Conservation (phyloP, 2,113 vertebrate genomes). For the Campylomormyrus numenius region DNA sequence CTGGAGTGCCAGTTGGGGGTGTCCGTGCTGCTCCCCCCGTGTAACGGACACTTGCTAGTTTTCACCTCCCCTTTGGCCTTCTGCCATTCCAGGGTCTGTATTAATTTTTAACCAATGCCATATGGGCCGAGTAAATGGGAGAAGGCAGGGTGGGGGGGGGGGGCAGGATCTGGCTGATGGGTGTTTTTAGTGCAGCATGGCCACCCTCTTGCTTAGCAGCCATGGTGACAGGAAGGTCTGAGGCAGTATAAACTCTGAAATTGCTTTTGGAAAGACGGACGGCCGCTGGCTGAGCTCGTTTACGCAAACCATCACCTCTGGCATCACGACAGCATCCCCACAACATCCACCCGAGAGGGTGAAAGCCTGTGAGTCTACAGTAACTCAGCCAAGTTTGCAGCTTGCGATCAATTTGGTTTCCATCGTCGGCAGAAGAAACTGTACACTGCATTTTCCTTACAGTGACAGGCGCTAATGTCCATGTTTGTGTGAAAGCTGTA, state of each 20-base stretch:
- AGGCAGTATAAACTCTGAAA: not conserved
- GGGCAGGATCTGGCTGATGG: conserved; percentile 29
- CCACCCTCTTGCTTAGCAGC: conserved; percentile 22
- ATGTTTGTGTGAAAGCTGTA: not conserved
- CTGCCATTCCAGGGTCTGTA: conserved; percentile 29
- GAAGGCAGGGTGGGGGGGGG: conserved; percentile 20
- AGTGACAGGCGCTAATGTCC: not conserved
- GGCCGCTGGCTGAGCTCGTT: not conserved
- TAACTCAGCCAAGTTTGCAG: not conserved
- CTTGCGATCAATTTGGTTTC: not conserved
- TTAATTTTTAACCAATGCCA: conserved; percentile 59
- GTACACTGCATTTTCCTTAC: not conserved
- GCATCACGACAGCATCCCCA: not conserved
- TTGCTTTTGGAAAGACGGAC: conserved; percentile 1
- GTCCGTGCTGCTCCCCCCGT: not conserved
- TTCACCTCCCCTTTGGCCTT: conserved; percentile 4
- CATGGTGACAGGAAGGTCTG: conserved; percentile 26
- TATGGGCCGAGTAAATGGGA: conserved; percentile 40
- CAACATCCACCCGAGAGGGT: not conserved
- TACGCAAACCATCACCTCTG: not conserved
- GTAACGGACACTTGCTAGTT: not conserved
- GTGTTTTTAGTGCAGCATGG: conserved; percentile 49
- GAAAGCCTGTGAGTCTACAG: not conserved
- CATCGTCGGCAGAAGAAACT: not conserved
- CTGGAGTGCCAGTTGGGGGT: not conserved